Evolutionary conservation across 1,140 invertebrate genomes (phyloP).

Genomic region (Drosophila murphyi): DNA sequence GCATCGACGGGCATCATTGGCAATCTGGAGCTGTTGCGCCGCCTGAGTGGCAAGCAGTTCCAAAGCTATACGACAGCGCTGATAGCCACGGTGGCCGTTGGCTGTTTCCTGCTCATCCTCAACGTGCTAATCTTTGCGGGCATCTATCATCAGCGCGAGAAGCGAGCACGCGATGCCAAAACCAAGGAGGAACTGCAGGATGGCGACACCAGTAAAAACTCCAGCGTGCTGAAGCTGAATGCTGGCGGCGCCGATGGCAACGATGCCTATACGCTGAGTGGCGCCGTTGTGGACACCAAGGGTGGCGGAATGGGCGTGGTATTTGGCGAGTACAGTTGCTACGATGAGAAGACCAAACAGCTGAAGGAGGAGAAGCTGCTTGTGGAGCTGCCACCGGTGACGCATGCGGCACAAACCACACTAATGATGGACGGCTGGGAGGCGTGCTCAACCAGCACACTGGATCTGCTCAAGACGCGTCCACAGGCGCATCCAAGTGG

Average conservation of each 20-base stretch:
- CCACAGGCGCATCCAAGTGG: conserved; percentile 27
- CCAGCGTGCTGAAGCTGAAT: conserved; percentile 76
- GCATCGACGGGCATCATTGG: conserved; percentile 79
- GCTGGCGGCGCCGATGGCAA: conserved; percentile 47
- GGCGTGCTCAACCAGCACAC: conserved; percentile 71
- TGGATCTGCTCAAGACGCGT: conserved; percentile 78
- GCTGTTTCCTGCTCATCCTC: conserved; percentile 93
- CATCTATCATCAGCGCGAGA: conserved; percentile 95
- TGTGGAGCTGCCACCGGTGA: conserved; percentile 86
- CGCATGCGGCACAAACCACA: conserved; percentile 74
- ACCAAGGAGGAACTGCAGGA: conserved; percentile 91
- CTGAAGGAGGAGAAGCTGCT: conserved; percentile 88
- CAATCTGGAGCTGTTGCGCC: conserved; percentile 86
- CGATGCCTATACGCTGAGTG: conserved; percentile 68
- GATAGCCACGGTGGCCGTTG: conserved; percentile 96
- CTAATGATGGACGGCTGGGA: conserved; percentile 77
- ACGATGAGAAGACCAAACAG: conserved; percentile 87
- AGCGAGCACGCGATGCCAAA: conserved; percentile 87
- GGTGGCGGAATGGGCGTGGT: conserved; percentile 63
- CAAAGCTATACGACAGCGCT: conserved; percentile 95
- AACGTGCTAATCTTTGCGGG: conserved; percentile 97
- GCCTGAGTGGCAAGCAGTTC: conserved; percentile 91
- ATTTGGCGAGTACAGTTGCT: conserved; percentile 88
- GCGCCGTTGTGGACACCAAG: conserved; percentile 61
- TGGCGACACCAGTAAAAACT: conserved; percentile 85